Base-by-base conservation (phyloP, 2,113 vertebrate species). In the Etheostoma spectabile region DNA sequence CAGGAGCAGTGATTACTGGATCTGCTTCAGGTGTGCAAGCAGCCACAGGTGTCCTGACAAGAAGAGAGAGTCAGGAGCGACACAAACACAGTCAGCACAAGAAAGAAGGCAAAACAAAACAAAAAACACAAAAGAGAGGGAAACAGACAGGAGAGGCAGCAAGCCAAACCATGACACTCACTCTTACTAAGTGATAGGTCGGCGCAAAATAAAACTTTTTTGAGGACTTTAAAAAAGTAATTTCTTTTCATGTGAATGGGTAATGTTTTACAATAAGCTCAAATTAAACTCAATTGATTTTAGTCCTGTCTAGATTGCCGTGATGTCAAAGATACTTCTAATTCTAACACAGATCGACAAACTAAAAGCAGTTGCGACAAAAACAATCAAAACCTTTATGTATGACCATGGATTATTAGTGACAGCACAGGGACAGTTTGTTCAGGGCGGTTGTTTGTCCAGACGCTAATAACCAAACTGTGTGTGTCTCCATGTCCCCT, bases 401-500 rank as follows among this genome's bases (percentile, higher is more conserved):
- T 89, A 79, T 65, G 70, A 86, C 73, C 70, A 67, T 57, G 65
- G 77, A 84, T 86, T 80, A 83, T 86, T 75, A 81, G 76, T n/a
- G 66, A 74, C 48, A 24, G 71, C 52, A 8, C 61, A 35, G 52
- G 24, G 75, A 67, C 63, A 30, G 77, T 80, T 48, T 77, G 61
- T 69, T 63, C 13, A 27, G 5, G 59, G 42, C 53, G 2, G 10
- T 3, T 42, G 38, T 42, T 42, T 42, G 38, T 42, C 10, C 38
- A 52, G 70, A 79, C 45, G 15, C 90, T 91, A 93, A 92, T 91
- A 84, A 84, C 76, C 76, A 78, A 83, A 80, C 59, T 5, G 80
- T 80, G 70, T 92, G 93, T 75, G 67, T 45, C 65, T 87, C 69
- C 89, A 90, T 90, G 92, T 80, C 70, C 84, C 75, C 61, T 79